Evolutionary conservation across 2,113 vertebrate genomes (phyloP).

Genomic region (Amphiprion percula): DNA sequence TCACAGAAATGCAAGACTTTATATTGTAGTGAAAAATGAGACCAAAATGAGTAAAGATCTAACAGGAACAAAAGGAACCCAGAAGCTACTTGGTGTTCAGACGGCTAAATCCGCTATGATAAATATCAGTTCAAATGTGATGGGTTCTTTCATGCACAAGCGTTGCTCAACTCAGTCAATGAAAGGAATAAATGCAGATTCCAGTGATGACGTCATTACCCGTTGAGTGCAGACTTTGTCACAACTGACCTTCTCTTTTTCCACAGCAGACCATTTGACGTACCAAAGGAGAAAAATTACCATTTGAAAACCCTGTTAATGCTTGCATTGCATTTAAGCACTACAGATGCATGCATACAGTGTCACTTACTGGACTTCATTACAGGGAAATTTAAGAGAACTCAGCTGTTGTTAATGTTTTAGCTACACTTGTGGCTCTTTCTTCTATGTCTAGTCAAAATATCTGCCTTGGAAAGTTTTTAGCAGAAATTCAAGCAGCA

Average conservation of each 20-base stretch:
- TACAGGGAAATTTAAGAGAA: not conserved
- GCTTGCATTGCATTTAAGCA: not conserved
- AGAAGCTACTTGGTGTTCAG: no score
- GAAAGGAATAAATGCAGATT: no score
- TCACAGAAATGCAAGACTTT: no score
- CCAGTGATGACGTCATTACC: no score
- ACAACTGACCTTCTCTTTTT: not conserved
- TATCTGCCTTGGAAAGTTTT: not conserved
- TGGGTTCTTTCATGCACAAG: no score
- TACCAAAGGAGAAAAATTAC: not conserved
- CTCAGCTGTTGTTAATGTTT: not conserved
- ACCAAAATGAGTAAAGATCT: no score
- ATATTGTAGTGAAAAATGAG: no score
- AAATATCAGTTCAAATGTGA: no score
- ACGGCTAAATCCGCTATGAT: no score
- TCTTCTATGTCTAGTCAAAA: not conserved
- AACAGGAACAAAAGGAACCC: no score
- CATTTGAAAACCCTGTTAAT: not conserved
- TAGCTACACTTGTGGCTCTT: not conserved
- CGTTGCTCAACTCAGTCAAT: no score
- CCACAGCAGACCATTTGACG: not conserved
- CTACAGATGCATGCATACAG: not conserved
- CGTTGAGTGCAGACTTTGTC: no score
- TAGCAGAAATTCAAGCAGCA: not conserved
- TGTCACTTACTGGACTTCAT: not conserved